Evolutionary conservation across 2,113 vertebrate species (phyloP).

Genomic region (Nibea coibor): DNA sequence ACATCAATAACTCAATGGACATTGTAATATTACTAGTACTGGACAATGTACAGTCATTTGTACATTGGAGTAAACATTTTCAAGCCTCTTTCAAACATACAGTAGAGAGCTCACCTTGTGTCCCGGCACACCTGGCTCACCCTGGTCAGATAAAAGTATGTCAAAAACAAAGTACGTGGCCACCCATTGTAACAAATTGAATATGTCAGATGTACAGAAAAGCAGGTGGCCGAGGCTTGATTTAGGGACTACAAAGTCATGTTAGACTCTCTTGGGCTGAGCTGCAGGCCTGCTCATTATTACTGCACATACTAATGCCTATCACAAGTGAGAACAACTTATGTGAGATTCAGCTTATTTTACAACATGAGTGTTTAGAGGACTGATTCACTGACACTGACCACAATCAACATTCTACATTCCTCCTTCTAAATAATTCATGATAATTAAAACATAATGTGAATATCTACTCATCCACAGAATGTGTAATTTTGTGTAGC

Average conservation of each 20-base stretch:
- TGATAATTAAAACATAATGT: slow-evolving; percentile 52
- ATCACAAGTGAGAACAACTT: slow-evolving; percentile 14
- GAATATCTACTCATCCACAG: slow-evolving; percentile 23
- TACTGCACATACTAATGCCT: slow-evolving; percentile 2
- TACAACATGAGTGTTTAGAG: slow-evolving; percentile 30
- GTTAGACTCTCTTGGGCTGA: background rate
- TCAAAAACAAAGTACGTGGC: background rate
- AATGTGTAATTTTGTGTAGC: slow-evolving; percentile 41
- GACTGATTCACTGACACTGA: slow-evolving; percentile 20
- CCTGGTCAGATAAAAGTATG: slow-evolving; percentile 79
- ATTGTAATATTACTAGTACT: background rate
- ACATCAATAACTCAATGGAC: background rate
- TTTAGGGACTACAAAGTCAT: slow-evolving; percentile 4
- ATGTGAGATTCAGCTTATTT: slow-evolving; percentile 29
- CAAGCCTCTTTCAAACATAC: background rate
- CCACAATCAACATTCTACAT: slow-evolving; percentile 55
- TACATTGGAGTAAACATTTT: background rate
- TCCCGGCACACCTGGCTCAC: slow-evolving; percentile 84
- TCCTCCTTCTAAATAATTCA: slow-evolving; percentile 58
- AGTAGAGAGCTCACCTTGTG: slow-evolving; percentile 56
- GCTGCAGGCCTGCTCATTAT: too few species aligned
- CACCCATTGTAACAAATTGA: background rate
- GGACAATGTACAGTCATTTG: background rate
- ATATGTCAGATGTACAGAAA: background rate
- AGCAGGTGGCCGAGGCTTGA: background rate